These are phyloP conservation scores for Galaxea fascicularis DNA, from an alignment of 92 coral and sea anemone genomes.

Conservation along the genomic window DNA sequence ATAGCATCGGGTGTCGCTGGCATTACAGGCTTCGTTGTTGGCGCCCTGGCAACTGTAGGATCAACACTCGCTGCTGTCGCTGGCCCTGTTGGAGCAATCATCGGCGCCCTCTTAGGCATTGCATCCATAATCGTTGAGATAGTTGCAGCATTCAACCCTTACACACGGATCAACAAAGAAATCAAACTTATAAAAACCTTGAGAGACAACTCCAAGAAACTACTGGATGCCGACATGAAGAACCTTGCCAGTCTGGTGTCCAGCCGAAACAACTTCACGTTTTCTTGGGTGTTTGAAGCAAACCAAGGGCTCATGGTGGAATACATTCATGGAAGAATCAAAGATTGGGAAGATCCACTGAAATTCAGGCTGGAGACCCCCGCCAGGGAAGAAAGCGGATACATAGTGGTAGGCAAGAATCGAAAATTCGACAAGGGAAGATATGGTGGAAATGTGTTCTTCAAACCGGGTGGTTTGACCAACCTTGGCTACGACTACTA, in stretches of 20 bases:
- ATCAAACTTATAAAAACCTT: constrained; percentile 7
- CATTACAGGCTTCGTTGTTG: constrained; percentile 24
- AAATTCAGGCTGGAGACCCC: neutral
- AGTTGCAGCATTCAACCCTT: neutral
- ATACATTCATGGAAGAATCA: neutral
- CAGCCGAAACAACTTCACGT: neutral
- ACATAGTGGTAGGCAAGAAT: neutral
- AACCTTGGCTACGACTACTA: constrained; percentile 16
- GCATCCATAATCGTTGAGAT: constrained; percentile 23
- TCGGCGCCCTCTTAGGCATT: constrained; percentile 10
- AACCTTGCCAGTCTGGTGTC: neutral
- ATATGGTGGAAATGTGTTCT: neutral
- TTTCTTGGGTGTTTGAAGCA: neutral
- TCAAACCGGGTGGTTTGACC: neutral
- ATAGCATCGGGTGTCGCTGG: constrained; percentile 28
- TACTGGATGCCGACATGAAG: neutral
- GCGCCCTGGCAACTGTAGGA: constrained; percentile 40
- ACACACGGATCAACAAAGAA: neutral
- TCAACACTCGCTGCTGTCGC: constrained; percentile 34
- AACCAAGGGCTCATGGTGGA: neutral
- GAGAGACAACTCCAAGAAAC: neutral
- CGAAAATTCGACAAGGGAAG: neutral
- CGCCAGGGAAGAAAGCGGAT: neutral
- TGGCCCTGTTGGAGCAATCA: constrained; percentile 37
- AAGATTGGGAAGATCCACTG: neutral